phyloP scores from a whole-genome alignment of 2,797 vertebrate genomes.

The Enteromius anoplus region DNA sequence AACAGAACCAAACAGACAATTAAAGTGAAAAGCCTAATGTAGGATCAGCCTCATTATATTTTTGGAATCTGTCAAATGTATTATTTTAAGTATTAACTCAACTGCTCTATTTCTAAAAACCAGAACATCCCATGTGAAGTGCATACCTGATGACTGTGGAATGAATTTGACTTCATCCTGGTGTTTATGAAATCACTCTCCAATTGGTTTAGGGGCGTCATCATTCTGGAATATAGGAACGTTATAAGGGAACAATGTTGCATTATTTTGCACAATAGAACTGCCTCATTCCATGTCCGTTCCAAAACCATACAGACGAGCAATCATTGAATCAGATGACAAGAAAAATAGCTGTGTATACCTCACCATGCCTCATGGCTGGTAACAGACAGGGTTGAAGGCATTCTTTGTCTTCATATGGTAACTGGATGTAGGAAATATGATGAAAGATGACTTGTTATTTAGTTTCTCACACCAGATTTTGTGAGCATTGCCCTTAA shows the following conservation, averaged over 20 bases:
- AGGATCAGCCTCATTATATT: neutral
- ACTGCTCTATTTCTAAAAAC: neutral
- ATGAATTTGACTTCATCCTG: slow-evolving; percentile 1
- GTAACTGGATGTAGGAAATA: neutral
- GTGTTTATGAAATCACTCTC: slow-evolving; percentile 3
- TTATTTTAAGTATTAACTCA: neutral
- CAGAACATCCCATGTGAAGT: neutral
- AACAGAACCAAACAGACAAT: neutral
- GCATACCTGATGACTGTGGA: neutral
- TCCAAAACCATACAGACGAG: neutral
- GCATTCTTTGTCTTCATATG: neutral
- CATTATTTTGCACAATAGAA: slow-evolving; percentile 6
- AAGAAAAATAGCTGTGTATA: neutral
- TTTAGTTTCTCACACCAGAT: neutral
- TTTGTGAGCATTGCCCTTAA: neutral
- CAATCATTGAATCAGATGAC: slow-evolving; percentile 10
- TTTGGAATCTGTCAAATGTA: neutral
- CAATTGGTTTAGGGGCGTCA: neutral
- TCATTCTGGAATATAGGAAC: slow-evolving; percentile 2
- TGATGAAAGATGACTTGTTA: neutral
- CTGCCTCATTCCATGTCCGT: neutral
- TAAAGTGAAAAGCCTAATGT: neutral
- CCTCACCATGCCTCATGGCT: neutral
- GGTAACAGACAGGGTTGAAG: neutral
- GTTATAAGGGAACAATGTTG: slow-evolving; percentile 1